Conservation (phyloP, 2,113 vertebrate species). For the Clupea harengus region DNA sequence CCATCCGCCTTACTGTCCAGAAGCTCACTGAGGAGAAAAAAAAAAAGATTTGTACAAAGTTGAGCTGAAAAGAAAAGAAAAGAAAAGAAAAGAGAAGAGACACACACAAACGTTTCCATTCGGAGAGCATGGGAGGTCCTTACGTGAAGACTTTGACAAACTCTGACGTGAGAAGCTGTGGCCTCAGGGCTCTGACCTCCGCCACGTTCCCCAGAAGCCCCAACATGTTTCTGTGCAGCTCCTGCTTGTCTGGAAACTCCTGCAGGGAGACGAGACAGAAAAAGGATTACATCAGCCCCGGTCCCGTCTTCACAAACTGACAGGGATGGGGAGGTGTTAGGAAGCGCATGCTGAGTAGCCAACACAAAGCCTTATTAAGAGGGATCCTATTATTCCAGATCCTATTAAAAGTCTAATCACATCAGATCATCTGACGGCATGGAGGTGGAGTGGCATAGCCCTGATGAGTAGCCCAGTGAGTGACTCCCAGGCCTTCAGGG, state of each 20-base stretch:
- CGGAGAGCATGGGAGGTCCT: background rate
- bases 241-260: slow-evolving; percentile 98
- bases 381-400: background rate
- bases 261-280: slow-evolving; percentile 48
- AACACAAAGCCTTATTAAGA: background rate
- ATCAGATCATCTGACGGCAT: background rate
- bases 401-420: background rate
- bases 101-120: background rate
- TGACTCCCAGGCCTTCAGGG: background rate
- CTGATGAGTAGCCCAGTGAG: background rate
- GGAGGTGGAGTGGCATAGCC: background rate
- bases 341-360: background rate
- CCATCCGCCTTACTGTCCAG: slow-evolving; percentile 95
- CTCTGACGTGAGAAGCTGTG: slow-evolving; percentile 91
- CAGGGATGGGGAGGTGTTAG: background rate
- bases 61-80: background rate
- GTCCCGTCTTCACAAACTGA: background rate
- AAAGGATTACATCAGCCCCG: background rate
- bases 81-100: background rate
- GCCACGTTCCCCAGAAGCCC: slow-evolving; percentile 95
- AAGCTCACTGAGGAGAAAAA: slow-evolving; percentile 76
- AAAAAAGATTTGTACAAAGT: background rate
- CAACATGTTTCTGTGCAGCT: slow-evolving; percentile 96
- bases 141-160: slow-evolving; percentile 97
- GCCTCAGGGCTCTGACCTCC: slow-evolving; percentile 87